Evolutionary conservation across 1,140 invertebrate genomes (phyloP).

Genomic region (Drosophila trapezifrons): DNA sequence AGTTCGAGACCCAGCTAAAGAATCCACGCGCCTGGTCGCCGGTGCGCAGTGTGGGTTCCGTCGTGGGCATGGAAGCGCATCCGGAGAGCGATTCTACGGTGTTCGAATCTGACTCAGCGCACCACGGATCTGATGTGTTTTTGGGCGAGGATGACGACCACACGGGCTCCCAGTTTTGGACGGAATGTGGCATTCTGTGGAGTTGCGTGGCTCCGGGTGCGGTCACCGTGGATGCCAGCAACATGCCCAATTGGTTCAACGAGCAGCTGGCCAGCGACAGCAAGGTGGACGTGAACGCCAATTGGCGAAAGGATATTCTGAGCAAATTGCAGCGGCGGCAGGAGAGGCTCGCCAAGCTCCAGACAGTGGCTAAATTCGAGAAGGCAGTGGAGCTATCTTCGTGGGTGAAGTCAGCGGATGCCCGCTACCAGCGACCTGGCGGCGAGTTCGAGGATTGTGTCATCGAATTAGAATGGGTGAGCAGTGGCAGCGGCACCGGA

Average conservation of each 20-base stretch:
- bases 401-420: slow-evolving; percentile 92
- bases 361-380: slow-evolving; percentile 87
- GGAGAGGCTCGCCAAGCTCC: slow-evolving; percentile 80
- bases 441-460: slow-evolving; percentile 89
- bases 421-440: slow-evolving; percentile 87
- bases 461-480: slow-evolving; percentile 92
- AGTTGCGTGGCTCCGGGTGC: slow-evolving; percentile 91
- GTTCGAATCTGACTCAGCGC: slow-evolving; percentile 88
- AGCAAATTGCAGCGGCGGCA: slow-evolving; percentile 87
- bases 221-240: slow-evolving; percentile 88
- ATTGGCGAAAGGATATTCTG: slow-evolving; percentile 91
- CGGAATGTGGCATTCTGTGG: slow-evolving; percentile 91
- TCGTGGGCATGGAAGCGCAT: slow-evolving; percentile 91
- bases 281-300: slow-evolving; percentile 88
- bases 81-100: slow-evolving; percentile 91
- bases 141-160: slow-evolving; percentile 91
- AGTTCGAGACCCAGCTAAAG: slow-evolving; percentile 85
- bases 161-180: slow-evolving; percentile 88
- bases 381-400: slow-evolving; percentile 92
- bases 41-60: slow-evolving; percentile 91
- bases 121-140: slow-evolving; percentile 87
- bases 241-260: slow-evolving; percentile 90
- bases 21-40: slow-evolving; percentile 93
- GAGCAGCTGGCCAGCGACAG: slow-evolving; percentile 84
- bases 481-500: slow-evolving; percentile 80